Percentiles rank a stretch among this genome's conserved stretches.
Conservation (phyloP, 2,797 vertebrate genomes). For the Etheostoma perlongum region DNA sequence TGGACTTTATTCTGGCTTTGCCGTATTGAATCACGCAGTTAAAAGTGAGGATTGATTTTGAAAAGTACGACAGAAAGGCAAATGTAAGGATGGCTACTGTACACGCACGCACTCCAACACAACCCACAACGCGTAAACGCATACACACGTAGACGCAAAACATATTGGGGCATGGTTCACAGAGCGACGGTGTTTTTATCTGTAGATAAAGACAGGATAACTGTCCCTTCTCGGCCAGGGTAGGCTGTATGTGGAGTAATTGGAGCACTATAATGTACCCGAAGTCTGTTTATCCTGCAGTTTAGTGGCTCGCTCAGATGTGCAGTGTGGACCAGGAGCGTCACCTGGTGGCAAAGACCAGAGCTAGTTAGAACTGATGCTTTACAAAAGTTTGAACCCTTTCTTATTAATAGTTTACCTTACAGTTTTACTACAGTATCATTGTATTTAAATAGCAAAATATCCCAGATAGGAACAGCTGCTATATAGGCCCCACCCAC, state of each 20-base stretch:
- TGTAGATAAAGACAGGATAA: not conserved
- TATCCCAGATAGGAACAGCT: not conserved
- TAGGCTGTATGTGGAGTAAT: not conserved
- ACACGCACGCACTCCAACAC: not conserved
- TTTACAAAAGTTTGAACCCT: not conserved
- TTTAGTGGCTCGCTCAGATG: not conserved
- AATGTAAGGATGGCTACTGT: not conserved
- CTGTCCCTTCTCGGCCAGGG: not conserved
- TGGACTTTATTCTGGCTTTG: not conserved
- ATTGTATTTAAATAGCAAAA: not conserved
- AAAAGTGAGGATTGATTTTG: not conserved
- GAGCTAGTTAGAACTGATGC: not conserved
- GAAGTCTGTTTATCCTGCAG: constrained; percentile 14
- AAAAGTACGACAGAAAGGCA: not conserved
- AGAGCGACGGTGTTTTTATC: not conserved
- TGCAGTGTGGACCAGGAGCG: constrained; percentile 65
- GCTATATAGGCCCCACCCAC: not conserved
- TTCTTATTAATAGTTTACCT: not conserved
- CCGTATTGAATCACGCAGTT: not conserved
- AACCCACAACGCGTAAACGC: not conserved
- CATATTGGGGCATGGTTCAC: not conserved
- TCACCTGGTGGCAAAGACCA: constrained; percentile 70
- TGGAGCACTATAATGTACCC: not conserved
- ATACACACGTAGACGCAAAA: not conserved
- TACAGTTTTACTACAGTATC: not conserved